Percentiles rank a stretch among this genome's conserved stretches.
Evolutionary conservation across 2,888 invertebrate species (phyloP).

Genomic region (Athalia rosae): DNA sequence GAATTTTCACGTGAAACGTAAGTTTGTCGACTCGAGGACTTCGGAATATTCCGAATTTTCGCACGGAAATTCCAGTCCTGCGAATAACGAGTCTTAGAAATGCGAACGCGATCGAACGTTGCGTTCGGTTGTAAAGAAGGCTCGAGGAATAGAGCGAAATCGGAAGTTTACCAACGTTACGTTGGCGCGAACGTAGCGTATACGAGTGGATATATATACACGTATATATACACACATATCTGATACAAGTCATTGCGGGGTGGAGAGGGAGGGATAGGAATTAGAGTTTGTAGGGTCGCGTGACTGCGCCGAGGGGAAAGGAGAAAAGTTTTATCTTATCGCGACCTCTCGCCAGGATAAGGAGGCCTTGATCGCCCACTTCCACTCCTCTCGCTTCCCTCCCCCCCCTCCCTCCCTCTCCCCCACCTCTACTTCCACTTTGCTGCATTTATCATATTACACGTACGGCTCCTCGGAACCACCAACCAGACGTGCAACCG

Average conservation of each 20-base stretch:
- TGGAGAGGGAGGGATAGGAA: background rate
- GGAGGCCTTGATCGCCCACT: constrained; percentile 70
- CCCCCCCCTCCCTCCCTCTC: constrained; percentile 44
- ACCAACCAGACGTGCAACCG: too few relatives aligned
- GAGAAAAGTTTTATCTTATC: constrained; percentile 52
- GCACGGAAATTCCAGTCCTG: too few relatives aligned
- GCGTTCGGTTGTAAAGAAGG: constrained; percentile 13
- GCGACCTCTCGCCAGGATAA: constrained; percentile 66
- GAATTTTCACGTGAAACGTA: too few relatives aligned
- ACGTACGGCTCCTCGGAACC: too few relatives aligned
- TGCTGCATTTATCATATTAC: too few relatives aligned
- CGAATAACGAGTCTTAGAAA: too few relatives aligned
- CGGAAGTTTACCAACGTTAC: constrained; percentile 60
- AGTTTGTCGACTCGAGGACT: too few relatives aligned
- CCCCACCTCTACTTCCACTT: constrained; percentile 37
- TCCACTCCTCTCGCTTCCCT: constrained; percentile 58
- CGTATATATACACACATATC: too few relatives aligned
- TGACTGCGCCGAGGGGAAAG: background rate
- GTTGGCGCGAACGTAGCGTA: background rate
- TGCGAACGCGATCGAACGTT: background rate
- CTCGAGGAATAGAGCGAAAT: constrained; percentile 52
- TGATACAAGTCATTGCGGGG: background rate
- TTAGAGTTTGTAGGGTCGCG: background rate
- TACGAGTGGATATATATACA: too few relatives aligned
- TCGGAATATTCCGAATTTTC: too few relatives aligned